phyloP scores from a whole-genome alignment of 2,888 invertebrate genomes.

The Caenorhabditis wallacei region DNA sequence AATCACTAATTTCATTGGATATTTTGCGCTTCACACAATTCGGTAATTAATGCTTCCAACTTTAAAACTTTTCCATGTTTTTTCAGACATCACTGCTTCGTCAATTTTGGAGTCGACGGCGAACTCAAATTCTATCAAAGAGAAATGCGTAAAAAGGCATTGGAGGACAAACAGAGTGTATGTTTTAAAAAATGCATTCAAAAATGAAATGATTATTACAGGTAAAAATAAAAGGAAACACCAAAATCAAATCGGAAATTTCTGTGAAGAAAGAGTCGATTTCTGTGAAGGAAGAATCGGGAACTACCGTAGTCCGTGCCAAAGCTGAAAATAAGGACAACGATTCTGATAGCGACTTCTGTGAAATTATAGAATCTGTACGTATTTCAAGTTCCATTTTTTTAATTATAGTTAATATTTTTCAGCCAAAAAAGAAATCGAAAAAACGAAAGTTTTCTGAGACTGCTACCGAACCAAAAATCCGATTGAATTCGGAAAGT shows the following conservation, averaged over 20 bases:
- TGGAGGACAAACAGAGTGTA: slow-evolving; percentile 3
- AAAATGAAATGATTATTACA: neutral
- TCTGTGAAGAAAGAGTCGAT: neutral
- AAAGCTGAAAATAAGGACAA: neutral
- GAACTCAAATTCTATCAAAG: slow-evolving; percentile 21
- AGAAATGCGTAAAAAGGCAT: slow-evolving; percentile 26
- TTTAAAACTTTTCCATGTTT: neutral
- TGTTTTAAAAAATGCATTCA: neutral
- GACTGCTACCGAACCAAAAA: neutral
- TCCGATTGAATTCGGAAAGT: neutral
- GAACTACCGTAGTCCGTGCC: neutral
- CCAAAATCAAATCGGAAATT: neutral
- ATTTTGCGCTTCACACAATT: slow-evolving; percentile 33
- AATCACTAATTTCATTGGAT: slow-evolving; percentile 31
- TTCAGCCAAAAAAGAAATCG: neutral
- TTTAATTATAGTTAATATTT: neutral
- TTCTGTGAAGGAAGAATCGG: neutral
- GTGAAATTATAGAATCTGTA: slow-evolving; percentile 11
- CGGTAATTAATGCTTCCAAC: neutral
- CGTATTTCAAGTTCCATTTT: too few species aligned
- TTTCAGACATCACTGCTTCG: slow-evolving; percentile 25
- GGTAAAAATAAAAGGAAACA: neutral
- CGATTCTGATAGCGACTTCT: slow-evolving; percentile 4
- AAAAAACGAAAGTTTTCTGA: neutral
- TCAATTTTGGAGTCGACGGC: slow-evolving; percentile 17